These are phyloP conservation scores for Mellivora capensis DNA, from an alignment of 2,113 vertebrate genomes.

Conservation along the genomic window DNA sequence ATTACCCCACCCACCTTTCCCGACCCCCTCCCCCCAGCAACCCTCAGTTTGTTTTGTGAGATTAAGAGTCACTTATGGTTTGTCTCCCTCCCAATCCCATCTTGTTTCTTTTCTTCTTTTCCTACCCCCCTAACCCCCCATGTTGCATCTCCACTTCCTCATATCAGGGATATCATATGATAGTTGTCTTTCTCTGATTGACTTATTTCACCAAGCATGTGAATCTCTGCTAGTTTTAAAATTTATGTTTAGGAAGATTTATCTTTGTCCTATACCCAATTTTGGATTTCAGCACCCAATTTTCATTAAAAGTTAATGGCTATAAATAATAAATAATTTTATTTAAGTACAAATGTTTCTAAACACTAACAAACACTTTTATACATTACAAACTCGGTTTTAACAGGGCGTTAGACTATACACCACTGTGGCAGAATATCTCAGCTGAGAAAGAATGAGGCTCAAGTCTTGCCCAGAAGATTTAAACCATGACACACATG, in stretches of 20 bases:
- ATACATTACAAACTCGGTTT: constrained; percentile 26
- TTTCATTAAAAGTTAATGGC: background rate
- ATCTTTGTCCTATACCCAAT: background rate
- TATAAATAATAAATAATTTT: constrained; percentile 28
- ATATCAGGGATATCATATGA: too few relatives aligned
- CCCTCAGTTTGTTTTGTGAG: too few relatives aligned
- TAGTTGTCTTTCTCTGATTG: too few relatives aligned
- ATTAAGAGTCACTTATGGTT: too few relatives aligned
- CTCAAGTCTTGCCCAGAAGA: constrained; percentile 66
- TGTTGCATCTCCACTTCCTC: too few relatives aligned
- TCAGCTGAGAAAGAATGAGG: constrained; percentile 58
- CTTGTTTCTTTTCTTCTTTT: too few relatives aligned
- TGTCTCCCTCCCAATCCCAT: too few relatives aligned
- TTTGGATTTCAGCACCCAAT: background rate
- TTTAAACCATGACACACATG: constrained; percentile 54
- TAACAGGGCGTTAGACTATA: background rate
- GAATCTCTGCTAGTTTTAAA: background rate
- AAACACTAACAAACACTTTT: background rate
- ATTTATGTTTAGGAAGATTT: background rate
- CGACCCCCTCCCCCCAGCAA: too few relatives aligned
- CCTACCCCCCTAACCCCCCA: too few relatives aligned
- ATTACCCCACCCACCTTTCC: too few relatives aligned
- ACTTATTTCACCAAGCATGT: too few relatives aligned
- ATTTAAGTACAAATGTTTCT: constrained; percentile 41
- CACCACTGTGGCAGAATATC: constrained; percentile 13